Evolutionary conservation across 1,140 invertebrate genomes (phyloP).

Genomic region (Leptestheria dahalacensis): DNA sequence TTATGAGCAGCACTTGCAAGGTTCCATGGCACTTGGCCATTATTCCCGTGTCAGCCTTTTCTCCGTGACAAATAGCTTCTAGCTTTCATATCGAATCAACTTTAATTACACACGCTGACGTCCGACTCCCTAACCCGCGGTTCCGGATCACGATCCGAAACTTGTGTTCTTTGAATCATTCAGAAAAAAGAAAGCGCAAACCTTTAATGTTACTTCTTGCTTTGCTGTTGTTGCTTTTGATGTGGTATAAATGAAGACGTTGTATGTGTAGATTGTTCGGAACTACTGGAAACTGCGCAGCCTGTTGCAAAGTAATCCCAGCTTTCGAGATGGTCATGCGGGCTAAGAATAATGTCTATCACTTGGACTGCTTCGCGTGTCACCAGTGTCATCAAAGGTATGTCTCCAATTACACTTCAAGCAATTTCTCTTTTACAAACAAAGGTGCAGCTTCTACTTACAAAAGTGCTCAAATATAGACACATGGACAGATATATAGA

Average conservation of each 20-base stretch:
- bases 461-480: too few relatives aligned
- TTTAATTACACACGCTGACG: background rate
- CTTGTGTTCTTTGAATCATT: too few relatives aligned
- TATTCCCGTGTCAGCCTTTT: background rate
- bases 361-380: slow-evolving; percentile 91
- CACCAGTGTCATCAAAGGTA: slow-evolving; percentile 92
- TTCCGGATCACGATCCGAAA: too few relatives aligned
- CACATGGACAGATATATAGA: too few relatives aligned
- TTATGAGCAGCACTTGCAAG: background rate
- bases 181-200: too few relatives aligned
- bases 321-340: slow-evolving; percentile 96
- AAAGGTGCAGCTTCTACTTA: too few relatives aligned
- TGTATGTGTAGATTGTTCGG: slow-evolving; percentile 20
- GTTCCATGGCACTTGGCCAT: background rate
- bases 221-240: too few relatives aligned
- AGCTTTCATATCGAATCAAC: background rate
- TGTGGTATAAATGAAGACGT: background rate
- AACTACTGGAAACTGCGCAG: slow-evolving; percentile 55
- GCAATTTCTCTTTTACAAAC: too few relatives aligned
- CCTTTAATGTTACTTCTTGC: too few relatives aligned
- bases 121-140: too few relatives aligned
- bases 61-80: background rate
- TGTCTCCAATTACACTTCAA: slow-evolving; percentile 19
- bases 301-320: slow-evolving; percentile 85
- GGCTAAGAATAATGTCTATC: slow-evolving; percentile 84